These are phyloP conservation scores for Herminia tarsipennalis DNA, from an alignment of 2,888 invertebrate genomes.

Conservation along the genomic window DNA sequence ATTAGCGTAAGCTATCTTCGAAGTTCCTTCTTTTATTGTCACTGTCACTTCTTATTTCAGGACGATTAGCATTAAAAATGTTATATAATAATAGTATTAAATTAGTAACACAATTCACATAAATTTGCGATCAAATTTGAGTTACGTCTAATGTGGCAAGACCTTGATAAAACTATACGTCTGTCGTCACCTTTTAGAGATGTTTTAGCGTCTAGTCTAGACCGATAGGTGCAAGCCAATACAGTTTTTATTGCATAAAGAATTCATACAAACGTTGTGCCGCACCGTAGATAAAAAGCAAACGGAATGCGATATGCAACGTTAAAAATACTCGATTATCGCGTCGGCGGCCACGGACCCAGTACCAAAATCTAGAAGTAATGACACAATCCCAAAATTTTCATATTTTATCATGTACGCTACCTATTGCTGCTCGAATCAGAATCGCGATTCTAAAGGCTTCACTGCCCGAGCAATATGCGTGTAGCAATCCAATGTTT, in stretches of 20 bases:
- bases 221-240: constrained; percentile 32
- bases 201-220: constrained; percentile 39
- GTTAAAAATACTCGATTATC: constrained; percentile 73
- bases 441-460: constrained; percentile 38
- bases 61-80: constrained; percentile 6
- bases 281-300: constrained; percentile 57
- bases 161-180: constrained; percentile 43
- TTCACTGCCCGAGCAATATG: constrained; percentile 57
- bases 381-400: constrained; percentile 39
- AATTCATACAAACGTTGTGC: constrained; percentile 48
- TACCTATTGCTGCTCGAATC: constrained; percentile 61
- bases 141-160: constrained; percentile 28
- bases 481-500: constrained; percentile 59
- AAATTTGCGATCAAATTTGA: constrained; percentile 43
- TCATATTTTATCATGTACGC: constrained; percentile 39
- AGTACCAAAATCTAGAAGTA: constrained; percentile 48
- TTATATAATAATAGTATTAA: constrained; percentile 42
- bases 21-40: background rate
- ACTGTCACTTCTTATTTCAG: background rate
- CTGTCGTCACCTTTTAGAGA: constrained; percentile 33
- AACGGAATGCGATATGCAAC: constrained; percentile 66
- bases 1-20: too few species aligned
- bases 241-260: constrained; percentile 46
- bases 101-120: constrained; percentile 54
- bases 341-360: constrained; percentile 53